Base-by-base conservation (phyloP, 1,140 invertebrate species). In the Acyrthosiphon pisum region DNA sequence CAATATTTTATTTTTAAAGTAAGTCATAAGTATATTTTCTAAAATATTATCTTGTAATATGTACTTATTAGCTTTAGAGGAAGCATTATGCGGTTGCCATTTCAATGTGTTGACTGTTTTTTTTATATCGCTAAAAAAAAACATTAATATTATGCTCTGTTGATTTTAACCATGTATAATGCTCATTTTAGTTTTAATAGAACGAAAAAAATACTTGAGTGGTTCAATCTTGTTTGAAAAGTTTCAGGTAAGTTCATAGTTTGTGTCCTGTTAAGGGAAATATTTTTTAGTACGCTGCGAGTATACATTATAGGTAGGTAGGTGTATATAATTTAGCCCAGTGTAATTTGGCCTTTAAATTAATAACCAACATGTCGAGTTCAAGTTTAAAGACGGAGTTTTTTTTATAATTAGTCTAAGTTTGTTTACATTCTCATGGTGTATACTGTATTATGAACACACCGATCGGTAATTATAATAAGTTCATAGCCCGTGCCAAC, bases 171-270 rank as follows among this genome's bases (percentile, higher is more conserved):
- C n/a, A 83, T 14, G 81, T 83, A 46, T 18, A 86, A 46, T 11
- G 84, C 14, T 44, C 18, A 46, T 46, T 46, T 86, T 46, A 46
- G 11, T 86, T 86, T 46, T 76, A 6, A 76, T 76, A 76, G 23
- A 86, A 86, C 11, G 44, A 86, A 46, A 86, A 83, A 83, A 37
- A 83, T 86, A 46, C 26, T 46, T 14, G 4, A 86, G 41, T 26
- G 41, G 44, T 86, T 86, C 84, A 86, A 46, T 86, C 11, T 86
- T 86, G 84, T 86, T 86, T 46, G 23, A 86, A 44, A 86, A 86
- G 84, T 46, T 86, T 30, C 30, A 86, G 41, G n/a, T 22, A n/a
- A 86, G 84, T 86, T 86, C 60, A 76, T 86, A 41, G 30, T 86
- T 46, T 46, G 23, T 86, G 37, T 46, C 23, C 44, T 46, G 44